These are phyloP conservation scores for Carcina quercana DNA, from an alignment of 2,888 invertebrate genomes.

Conservation along the genomic window DNA sequence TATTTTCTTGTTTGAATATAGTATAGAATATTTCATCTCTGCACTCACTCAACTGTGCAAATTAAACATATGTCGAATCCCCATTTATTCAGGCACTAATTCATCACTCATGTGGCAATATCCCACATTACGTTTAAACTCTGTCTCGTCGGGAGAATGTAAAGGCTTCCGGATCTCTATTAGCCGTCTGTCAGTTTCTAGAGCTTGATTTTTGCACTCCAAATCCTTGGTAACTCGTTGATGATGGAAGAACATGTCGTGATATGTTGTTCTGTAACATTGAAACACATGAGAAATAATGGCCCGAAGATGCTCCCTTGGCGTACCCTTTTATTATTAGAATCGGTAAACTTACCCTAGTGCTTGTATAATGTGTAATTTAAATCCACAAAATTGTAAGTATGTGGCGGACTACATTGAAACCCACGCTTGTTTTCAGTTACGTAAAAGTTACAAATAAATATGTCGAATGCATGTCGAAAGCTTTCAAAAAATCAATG, in stretches of 20 bases:
- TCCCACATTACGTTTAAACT: slow-evolving; percentile 82
- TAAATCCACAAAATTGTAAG: no score
- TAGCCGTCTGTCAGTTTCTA: slow-evolving; percentile 85
- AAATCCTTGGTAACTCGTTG: slow-evolving; percentile 79
- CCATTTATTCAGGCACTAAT: slow-evolving; percentile 36
- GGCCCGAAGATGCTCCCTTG: background rate
- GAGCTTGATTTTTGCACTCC: slow-evolving; percentile 83
- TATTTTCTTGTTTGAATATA: no score
- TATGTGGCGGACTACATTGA: no score
- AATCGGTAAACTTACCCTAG: no score
- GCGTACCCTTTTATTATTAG: background rate
- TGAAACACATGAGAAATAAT: background rate
- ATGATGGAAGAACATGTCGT: slow-evolving; percentile 62
- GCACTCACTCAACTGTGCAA: no score
- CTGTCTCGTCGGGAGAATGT: slow-evolving; percentile 66
- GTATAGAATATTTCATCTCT: no score
- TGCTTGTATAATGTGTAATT: no score
- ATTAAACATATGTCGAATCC: background rate
- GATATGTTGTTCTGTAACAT: slow-evolving; percentile 79
- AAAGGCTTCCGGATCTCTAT: slow-evolving; percentile 79
- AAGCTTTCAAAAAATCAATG: background rate
- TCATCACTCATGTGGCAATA: slow-evolving; percentile 83
- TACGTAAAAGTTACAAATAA: no score
- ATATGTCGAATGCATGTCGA: no score
- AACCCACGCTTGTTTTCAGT: no score